Conservation (phyloP, 2,113 vertebrate species). For the Ursus arctos region DNA sequence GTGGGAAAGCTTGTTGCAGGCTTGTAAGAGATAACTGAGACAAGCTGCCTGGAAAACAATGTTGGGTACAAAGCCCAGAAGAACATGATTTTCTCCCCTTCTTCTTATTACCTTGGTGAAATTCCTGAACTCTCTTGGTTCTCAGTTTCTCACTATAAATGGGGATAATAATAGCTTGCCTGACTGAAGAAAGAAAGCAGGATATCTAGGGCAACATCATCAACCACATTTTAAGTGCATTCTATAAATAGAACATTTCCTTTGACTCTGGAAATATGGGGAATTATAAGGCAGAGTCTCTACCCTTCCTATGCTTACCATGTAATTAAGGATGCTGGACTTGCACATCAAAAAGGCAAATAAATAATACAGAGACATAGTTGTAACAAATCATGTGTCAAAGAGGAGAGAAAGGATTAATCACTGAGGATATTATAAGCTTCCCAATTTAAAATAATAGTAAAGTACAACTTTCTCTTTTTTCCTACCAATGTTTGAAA, state of each 20-base stretch:
- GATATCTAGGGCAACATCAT: neutral
- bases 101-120: slow-evolving; percentile 35
- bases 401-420: neutral
- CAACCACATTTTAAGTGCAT: neutral
- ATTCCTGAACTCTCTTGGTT: slow-evolving; percentile 13
- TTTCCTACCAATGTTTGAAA: neutral
- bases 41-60: neutral
- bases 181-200: neutral
- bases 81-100: neutral
- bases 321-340: neutral
- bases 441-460: slow-evolving; percentile 21
- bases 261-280: neutral
- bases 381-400: neutral
- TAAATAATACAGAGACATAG: neutral
- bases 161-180: neutral
- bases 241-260: neutral
- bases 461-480: neutral
- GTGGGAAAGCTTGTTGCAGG: neutral
- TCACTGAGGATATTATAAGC: neutral
- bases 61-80: slow-evolving; percentile 1
- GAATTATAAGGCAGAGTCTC: neutral
- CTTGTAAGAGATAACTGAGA: slow-evolving; percentile 52
- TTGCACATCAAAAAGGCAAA: neutral
- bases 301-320: neutral
- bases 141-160: slow-evolving; percentile 34